Conservation (phyloP, 1,140 invertebrate genomes). For the Pygmarrhopalites habei region DNA sequence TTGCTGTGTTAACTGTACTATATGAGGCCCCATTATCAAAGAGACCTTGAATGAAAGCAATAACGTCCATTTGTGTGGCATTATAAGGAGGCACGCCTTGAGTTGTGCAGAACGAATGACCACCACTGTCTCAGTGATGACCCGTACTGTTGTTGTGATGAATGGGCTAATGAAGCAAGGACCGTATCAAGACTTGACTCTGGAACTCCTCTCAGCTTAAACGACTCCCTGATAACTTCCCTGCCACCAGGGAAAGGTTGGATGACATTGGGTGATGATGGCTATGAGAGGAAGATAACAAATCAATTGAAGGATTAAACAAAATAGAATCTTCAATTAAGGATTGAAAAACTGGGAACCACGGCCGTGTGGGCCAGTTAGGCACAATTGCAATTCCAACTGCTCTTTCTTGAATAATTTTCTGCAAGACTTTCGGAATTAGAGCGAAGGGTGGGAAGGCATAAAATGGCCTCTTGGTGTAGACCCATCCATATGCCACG, state of each 20-base stretch:
- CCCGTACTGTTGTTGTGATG: neutral
- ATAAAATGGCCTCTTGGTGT: conserved; percentile 1
- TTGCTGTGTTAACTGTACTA: conserved; percentile 12
- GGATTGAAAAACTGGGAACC: conserved; percentile 7
- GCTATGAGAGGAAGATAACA: neutral
- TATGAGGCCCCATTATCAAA: conserved; percentile 7
- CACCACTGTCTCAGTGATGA: neutral
- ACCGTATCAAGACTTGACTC: neutral
- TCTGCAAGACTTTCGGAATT: conserved; percentile 3
- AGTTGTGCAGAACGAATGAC: neutral
- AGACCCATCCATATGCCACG: neutral
- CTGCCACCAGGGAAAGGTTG: neutral
- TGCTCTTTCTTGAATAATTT: conserved; percentile 1
- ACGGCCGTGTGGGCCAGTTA: conserved; percentile 10
- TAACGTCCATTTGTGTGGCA: neutral
- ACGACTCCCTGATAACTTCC: neutral
- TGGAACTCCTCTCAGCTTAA: neutral
- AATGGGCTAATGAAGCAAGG: neutral
- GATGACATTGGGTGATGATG: conserved; percentile 1
- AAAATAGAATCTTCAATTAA: neutral
- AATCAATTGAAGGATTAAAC: neutral
- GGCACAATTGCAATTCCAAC: conserved; percentile 3
- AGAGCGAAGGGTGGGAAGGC: conserved; percentile 23
- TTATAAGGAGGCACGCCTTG: neutral
- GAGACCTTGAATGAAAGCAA: conserved; percentile 6